Base-by-base conservation (phyloP, 2,797 vertebrate genomes). In the Hippocampus kuda region DNA sequence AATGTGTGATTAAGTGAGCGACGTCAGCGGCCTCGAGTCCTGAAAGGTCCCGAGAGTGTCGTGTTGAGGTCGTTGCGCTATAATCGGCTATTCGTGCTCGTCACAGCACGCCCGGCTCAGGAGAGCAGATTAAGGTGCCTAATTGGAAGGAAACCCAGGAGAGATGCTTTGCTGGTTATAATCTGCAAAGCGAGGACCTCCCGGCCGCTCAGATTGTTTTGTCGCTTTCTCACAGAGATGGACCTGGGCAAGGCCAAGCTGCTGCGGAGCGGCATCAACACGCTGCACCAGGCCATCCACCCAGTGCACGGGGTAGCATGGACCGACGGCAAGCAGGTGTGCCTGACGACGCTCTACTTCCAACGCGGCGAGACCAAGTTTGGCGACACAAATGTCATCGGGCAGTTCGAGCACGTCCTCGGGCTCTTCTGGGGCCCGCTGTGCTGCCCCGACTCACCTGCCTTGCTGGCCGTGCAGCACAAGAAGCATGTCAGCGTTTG, bases 231-330 rank as follows among this genome's bases (percentile, higher is more conserved):
- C 68, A 56, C 72, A 70, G 85, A 75, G 71, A 98, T 99, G 97
- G 95, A 98, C 69, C 83, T 99, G 69, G 97, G 97, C 70, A 94
- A 95, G 81, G 95, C 93, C 60, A 96, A 94, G 79, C 92, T 99
- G 66, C 89, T 93, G 67, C 91, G 94, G 88, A 94, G 92, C 0
- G 95, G 96, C n/a, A 86, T 97, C 80, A 99, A 99, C 69, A 89
- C 91, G 2, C 88, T 99, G 0, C 89, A 93, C 77, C 95, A 97
- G 84, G 96, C 97, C 62, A 81, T 97, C 68, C 97, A 99, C 79
- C 95, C 95, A 0, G 22, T 92, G 70, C 93, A 97, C 0, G 97
- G 97, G 69, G 92, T 99, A 13, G 94, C 93, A 2, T 99, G 97
- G 97, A 99, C 97, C 0, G 93, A 99, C 3, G 97, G 97, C 70